Conservation (phyloP, 2,888 invertebrate genomes). For the Pocota personata region DNA sequence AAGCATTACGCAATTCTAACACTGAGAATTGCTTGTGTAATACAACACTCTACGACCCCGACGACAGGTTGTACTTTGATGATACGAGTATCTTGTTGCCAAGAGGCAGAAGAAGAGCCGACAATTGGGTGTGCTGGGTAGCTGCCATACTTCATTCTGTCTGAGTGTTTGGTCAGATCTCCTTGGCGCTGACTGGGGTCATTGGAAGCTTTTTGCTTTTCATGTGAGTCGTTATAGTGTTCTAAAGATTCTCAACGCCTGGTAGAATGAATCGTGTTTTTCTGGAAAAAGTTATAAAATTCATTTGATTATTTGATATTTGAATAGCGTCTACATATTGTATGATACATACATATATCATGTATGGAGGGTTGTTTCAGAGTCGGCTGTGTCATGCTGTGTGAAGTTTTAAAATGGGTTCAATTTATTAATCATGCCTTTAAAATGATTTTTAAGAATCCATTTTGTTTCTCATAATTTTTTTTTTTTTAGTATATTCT, state of each 20-base stretch:
- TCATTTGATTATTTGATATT: neutral
- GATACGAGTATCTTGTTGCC: constrained; percentile 17
- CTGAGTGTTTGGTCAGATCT: neutral
- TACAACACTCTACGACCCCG: neutral
- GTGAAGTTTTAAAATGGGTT: too few relatives aligned
- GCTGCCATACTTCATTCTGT: neutral
- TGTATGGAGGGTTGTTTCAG: too few relatives aligned
- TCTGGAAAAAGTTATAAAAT: constrained; percentile 76
- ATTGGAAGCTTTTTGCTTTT: neutral
- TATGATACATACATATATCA: too few relatives aligned
- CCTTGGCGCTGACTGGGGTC: neutral
- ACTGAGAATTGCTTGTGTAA: neutral
- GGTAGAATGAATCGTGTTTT: constrained; percentile 76
- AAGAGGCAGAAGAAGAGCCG: constrained; percentile 29
- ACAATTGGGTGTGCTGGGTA: neutral
- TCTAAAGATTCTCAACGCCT: constrained; percentile 75
- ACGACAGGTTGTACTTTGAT: constrained; percentile 7
- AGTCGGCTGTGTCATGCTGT: too few relatives aligned
- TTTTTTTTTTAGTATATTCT: too few relatives aligned
- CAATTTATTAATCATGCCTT: too few relatives aligned
- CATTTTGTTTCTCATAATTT: too few relatives aligned
- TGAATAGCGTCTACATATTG: too few relatives aligned
- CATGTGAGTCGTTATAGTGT: neutral
- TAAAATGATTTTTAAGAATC: too few relatives aligned
- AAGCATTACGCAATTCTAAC: neutral